These are phyloP conservation scores for Drosophila burlai DNA, from an alignment of 1,140 invertebrate genomes.

Conservation along the genomic window DNA sequence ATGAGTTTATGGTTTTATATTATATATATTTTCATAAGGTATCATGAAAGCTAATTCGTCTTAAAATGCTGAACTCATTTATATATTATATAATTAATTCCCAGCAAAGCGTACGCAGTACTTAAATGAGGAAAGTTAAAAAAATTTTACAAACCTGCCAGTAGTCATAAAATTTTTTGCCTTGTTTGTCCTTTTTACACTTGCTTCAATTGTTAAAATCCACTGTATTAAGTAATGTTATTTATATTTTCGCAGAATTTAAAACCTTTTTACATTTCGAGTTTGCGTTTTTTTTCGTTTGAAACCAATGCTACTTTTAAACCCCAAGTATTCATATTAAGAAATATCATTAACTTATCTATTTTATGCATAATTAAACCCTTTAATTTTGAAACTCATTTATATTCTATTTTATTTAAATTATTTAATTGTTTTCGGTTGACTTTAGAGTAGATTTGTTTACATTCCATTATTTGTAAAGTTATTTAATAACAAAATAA, in stretches of 20 bases:
- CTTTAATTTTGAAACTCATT: too few relatives aligned
- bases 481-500: too few relatives aligned
- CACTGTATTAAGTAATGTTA: neutral
- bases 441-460: neutral
- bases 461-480: neutral
- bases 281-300: neutral
- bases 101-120: neutral
- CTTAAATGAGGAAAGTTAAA: slow-evolving; percentile 1
- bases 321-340: neutral
- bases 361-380: neutral
- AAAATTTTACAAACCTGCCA: neutral
- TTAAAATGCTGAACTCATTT: neutral
- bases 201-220: slow-evolving; percentile 3
- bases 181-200: neutral
- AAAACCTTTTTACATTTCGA: too few relatives aligned
- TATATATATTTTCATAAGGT: neutral
- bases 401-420: neutral
- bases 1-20: neutral
- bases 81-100: too few relatives aligned
- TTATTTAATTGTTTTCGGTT: too few relatives aligned
- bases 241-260: neutral
- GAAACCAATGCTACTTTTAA: neutral
- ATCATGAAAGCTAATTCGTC: neutral
- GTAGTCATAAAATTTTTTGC: slow-evolving; percentile 1
- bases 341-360: neutral